Evolutionary conservation across 2,113 vertebrate genomes (phyloP), one percentile per base, ranked within the genome.

Genomic region (Zootoca vivipara): DNA sequence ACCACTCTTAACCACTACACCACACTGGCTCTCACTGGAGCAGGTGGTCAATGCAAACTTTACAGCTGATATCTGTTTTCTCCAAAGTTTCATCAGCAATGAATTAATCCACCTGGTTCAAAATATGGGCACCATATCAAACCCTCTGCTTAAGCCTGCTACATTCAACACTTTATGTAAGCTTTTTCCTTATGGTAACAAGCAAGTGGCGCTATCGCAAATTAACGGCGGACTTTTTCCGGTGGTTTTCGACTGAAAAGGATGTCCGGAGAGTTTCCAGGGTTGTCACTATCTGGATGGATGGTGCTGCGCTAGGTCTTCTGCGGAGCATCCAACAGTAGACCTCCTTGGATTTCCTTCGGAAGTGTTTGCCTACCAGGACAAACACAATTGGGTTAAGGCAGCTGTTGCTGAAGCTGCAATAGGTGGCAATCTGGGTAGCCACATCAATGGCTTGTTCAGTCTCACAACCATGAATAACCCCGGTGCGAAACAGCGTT

Each of bases 351-450:
- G 96, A 97, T 89, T 99, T 99, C 94, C 98, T 99, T 87, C 98
- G 96, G 94, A 99, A 99, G 93, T 98, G 98, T 94, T 98, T 98
- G 38, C 99, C 98, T 0, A 99, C 98, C 1, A 99, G 97, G 69
- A 99, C 98, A 0, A 99, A 99, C 13, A 99, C 93, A 78, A 99
- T 85, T 0, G 99, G 99, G 94, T 99, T 99, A 82, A 99, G 96
- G 84, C 98, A 98, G 91, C 98, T 99, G 96, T 99, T 99, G 95
- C 98, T 98, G 30, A 97, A 98, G 87, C 96, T 97, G 20, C 98
- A 88, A 88, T 97, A 99, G 0, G 88, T 92, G 73, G 96, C 95
- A 56, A 99, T 87, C 93, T 99, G 98, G 15, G 97, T 98, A 90
- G 97, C 85, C 70, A 98, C 26, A 0, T 98, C 97, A 0, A 98